Percentiles rank a stretch among this genome's conserved stretches.
These are phyloP conservation scores for Cacoxenus indagator DNA, from an alignment of 2,888 invertebrate genomes.

Conservation along the genomic window DNA sequence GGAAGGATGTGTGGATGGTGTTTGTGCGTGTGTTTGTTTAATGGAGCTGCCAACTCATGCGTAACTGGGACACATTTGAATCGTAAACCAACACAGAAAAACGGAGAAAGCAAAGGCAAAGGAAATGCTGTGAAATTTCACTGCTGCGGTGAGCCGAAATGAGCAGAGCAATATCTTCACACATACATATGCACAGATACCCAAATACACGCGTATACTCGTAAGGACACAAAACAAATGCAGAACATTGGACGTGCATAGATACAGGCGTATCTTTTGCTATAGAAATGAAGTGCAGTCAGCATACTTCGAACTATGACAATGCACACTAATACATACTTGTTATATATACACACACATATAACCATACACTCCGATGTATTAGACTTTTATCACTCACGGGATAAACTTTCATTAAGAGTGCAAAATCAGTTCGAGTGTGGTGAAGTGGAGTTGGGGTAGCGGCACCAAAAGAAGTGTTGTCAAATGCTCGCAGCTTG, in stretches of 20 bases:
- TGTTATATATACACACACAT: constrained; percentile 11
- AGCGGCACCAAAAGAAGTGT: no score
- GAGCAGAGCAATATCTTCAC: no score
- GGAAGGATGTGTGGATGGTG: neutral
- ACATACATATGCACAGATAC: neutral
- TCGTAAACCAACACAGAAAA: neutral
- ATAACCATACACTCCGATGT: no score
- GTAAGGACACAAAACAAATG: no score
- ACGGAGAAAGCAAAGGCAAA: neutral
- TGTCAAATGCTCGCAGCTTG: neutral
- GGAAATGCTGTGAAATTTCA: neutral
- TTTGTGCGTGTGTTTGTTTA: neutral
- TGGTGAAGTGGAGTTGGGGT: no score
- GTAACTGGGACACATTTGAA: constrained; percentile 13
- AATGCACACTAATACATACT: constrained; percentile 26
- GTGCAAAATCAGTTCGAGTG: constrained; percentile 35
- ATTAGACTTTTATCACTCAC: constrained; percentile 41
- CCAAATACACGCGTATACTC: neutral
- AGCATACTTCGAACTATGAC: constrained; percentile 12
- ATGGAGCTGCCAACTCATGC: neutral
- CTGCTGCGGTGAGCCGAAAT: neutral
- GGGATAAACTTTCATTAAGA: constrained; percentile 66
- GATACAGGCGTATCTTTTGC: neutral
- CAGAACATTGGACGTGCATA: neutral
- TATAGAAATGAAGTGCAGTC: constrained; percentile 46